Percentiles rank a stretch among this genome's conserved stretches.
Conservation (phyloP, 2,797 vertebrate species). For the Spinus pinus region DNA sequence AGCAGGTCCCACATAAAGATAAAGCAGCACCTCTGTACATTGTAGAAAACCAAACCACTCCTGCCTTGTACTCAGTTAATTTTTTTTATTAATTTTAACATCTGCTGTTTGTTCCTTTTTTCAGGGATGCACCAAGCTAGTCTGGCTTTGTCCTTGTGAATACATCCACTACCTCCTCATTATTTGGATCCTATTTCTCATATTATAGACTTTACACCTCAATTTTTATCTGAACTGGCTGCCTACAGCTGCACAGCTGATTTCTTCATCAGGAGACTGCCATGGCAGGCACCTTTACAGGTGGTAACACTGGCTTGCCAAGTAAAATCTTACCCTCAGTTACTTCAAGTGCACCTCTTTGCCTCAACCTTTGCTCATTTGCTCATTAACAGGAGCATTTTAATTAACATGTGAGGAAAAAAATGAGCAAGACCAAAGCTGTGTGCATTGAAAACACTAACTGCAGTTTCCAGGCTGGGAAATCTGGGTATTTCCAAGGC, state of each 20-base stretch:
- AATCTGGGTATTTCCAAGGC: neutral
- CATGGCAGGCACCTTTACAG: neutral
- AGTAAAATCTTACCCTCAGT: neutral
- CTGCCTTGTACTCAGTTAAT: accelerated
- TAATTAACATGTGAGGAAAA: neutral
- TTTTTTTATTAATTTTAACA: neutral
- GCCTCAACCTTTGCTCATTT: neutral
- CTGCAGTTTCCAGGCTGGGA: neutral
- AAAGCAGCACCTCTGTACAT: neutral
- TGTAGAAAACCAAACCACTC: neutral
- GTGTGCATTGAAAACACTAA: neutral
- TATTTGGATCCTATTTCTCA: neutral
- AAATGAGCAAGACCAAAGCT: conserved; percentile 34
- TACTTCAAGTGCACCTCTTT: neutral
- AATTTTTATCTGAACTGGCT: neutral
- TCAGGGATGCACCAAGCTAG: neutral
- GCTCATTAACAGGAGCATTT: neutral
- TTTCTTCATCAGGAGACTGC: neutral
- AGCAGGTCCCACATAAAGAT: neutral
- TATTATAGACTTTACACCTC: neutral
- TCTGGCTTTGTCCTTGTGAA: neutral
- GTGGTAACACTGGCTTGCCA: neutral
- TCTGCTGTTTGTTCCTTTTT: neutral
- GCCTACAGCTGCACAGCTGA: neutral
- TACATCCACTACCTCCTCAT: neutral